Percentiles rank a stretch among this genome's conserved stretches.
These are phyloP conservation scores for Perca schrenkii DNA, from an alignment of 2,113 vertebrate genomes.

Conservation along the genomic window DNA sequence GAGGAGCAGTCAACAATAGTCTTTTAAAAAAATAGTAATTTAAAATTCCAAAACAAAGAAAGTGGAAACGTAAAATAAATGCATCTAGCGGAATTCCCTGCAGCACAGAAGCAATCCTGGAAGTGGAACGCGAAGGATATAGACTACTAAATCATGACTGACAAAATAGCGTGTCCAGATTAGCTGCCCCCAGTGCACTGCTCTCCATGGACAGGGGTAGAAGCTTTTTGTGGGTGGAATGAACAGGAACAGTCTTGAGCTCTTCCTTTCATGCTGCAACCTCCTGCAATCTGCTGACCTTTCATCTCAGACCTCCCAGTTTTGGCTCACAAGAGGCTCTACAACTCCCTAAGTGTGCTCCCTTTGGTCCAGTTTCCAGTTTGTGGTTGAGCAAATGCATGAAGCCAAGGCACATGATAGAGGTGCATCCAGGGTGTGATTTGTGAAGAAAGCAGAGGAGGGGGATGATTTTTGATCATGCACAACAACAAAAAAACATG, in stretches of 20 bases:
- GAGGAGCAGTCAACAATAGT: too few species aligned
- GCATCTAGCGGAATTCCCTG: too few species aligned
- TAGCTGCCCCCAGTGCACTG: not conserved
- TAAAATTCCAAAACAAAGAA: too few species aligned
- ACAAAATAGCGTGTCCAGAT: not conserved
- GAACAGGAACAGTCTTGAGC: conserved; percentile 35
- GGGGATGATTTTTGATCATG: too few species aligned
- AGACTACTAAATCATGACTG: not conserved
- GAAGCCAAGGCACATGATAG: not conserved
- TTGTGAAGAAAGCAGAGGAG: too few species aligned
- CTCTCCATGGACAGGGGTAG: conserved; percentile 3
- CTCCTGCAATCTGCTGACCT: conserved; percentile 65
- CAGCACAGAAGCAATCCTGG: too few species aligned
- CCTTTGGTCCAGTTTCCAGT: conserved; percentile 31
- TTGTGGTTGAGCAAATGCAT: not conserved
- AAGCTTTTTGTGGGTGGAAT: not conserved
- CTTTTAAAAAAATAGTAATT: too few species aligned
- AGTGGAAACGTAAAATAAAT: too few species aligned
- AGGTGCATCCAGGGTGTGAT: too few species aligned
- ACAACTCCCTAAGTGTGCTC: conserved; percentile 45
- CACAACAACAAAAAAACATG: too few species aligned
- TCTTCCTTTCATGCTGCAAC: conserved; percentile 63
- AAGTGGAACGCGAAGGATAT: too few species aligned
- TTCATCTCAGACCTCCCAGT: conserved; percentile 61
- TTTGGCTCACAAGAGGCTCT: conserved; percentile 39